phyloP scores from a whole-genome alignment of 2,888 invertebrate species.

The Eristalis intricaria region DNA sequence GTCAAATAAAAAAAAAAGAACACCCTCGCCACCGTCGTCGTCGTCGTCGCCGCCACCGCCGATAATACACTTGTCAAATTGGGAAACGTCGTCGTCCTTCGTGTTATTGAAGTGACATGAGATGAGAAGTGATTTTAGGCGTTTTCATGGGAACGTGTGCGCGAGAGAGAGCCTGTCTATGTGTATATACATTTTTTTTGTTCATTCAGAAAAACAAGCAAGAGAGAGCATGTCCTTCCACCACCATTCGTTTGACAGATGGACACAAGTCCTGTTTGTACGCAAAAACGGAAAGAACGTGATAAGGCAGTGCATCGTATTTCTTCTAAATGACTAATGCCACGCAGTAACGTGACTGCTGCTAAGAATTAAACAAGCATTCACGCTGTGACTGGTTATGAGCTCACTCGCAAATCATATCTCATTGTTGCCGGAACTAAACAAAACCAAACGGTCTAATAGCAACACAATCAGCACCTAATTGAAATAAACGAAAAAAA shows the following conservation, averaged over 20 bases:
- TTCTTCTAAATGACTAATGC: background rate
- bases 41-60: slow-evolving; percentile 39
- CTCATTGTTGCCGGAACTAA: background rate
- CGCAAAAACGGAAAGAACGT: background rate
- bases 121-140: slow-evolving; percentile 52
- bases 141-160: slow-evolving; percentile 64
- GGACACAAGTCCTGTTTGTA: slow-evolving; percentile 15
- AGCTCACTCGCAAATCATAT: background rate
- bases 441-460: background rate
- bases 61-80: slow-evolving; percentile 55
- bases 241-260: slow-evolving; percentile 27
- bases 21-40: slow-evolving; percentile 50
- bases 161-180: slow-evolving; percentile 20
- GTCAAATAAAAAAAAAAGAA: slow-evolving; percentile 20
- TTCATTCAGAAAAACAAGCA: slow-evolving; percentile 42
- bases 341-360: background rate
- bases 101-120: slow-evolving; percentile 61
- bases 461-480: background rate
- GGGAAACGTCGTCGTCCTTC: slow-evolving; percentile 38
- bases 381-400: too few species aligned
- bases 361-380: too few species aligned
- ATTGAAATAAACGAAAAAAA: background rate
- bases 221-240: slow-evolving; percentile 1
- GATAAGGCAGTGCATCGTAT: slow-evolving; percentile 17
- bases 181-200: background rate